These are phyloP conservation scores for Indicator indicator DNA, from an alignment of 2,113 vertebrate genomes.

Conservation along the genomic window DNA sequence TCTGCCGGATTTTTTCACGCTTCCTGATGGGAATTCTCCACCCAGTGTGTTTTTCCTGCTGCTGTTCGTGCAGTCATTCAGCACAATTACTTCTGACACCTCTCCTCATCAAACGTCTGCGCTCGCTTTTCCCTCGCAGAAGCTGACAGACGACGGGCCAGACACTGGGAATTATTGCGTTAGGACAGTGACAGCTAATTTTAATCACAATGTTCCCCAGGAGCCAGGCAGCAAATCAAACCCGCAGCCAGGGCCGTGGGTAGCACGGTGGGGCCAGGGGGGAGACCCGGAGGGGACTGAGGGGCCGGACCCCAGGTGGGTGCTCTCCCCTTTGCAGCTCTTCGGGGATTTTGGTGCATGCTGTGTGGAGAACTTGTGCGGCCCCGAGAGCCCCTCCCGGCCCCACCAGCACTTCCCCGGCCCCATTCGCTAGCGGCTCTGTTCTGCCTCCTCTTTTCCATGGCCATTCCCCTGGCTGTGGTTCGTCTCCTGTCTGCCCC, in stretches of 20 bases:
- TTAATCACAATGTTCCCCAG: slow-evolving; percentile 5
- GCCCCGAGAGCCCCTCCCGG: neutral
- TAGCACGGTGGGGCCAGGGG: neutral
- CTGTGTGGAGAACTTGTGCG: fast-evolving
- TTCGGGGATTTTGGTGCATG: neutral
- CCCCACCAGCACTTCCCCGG: neutral
- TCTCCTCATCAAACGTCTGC: slow-evolving; percentile 64
- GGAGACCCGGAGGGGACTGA: fast-evolving
- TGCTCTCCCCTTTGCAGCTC: neutral
- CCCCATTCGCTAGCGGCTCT: fast-evolving
- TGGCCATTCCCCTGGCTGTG: neutral
- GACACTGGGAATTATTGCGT: slow-evolving; percentile 55
- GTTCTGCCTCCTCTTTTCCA: fast-evolving
- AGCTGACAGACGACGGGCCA: slow-evolving; percentile 42
- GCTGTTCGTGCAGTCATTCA: slow-evolving; percentile 67
- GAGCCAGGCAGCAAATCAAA: neutral
- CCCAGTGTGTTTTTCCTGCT: slow-evolving; percentile 67
- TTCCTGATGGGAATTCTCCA: slow-evolving; percentile 73
- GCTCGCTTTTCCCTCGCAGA: slow-evolving; percentile 39
- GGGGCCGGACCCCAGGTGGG: fast-evolving
- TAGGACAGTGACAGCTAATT: slow-evolving; percentile 45
- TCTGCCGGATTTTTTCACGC: slow-evolving; percentile 56
- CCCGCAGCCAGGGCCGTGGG: neutral
- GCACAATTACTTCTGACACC: slow-evolving; percentile 71
- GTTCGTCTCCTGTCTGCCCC: neutral